phyloP scores from a whole-genome alignment of 1,140 invertebrate species.

The Phenacoccus solenopsis region DNA sequence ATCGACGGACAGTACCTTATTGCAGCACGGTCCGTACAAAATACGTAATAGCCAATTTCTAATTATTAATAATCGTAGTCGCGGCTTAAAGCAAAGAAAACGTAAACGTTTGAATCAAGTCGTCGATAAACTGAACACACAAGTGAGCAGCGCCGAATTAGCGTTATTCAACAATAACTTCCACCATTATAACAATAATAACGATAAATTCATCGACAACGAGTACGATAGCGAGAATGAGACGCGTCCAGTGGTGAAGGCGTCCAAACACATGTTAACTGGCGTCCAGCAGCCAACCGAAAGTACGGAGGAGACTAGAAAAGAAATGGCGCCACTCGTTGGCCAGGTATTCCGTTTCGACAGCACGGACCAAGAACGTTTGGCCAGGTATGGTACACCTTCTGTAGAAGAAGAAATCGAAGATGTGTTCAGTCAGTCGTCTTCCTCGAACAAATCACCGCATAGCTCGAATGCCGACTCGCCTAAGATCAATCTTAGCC shows the following conservation, averaged over 20 bases:
- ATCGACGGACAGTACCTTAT: slow-evolving; percentile 28
- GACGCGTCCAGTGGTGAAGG: slow-evolving; percentile 25
- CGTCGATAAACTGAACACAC: slow-evolving; percentile 49
- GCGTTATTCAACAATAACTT: slow-evolving; percentile 29
- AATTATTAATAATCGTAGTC: slow-evolving; percentile 43
- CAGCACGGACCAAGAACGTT: slow-evolving; percentile 35
- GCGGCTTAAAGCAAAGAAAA: slow-evolving; percentile 44
- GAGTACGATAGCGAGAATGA: slow-evolving; percentile 28
- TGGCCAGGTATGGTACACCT: slow-evolving; percentile 25
- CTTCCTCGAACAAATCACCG: slow-evolving; percentile 39
- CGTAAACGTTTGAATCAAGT: slow-evolving; percentile 61
- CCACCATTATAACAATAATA: slow-evolving; percentile 27
- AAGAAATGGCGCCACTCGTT: slow-evolving; percentile 24
- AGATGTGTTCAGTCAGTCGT: slow-evolving; percentile 43
- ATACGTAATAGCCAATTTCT: slow-evolving; percentile 39
- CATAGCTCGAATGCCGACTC: slow-evolving; percentile 41
- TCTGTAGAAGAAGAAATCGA: slow-evolving; percentile 36
- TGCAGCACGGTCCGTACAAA: slow-evolving; percentile 38
- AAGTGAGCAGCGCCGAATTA: slow-evolving; percentile 31
- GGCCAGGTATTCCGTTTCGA: slow-evolving; percentile 42
- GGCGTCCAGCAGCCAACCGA: neutral
- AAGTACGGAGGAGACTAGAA: neutral
- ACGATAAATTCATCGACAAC: slow-evolving; percentile 18
- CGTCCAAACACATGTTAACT: slow-evolving; percentile 29
- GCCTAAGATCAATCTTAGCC: slow-evolving; percentile 43